A percentile compares a stretch with the other conserved stretches of the same genome.
phyloP scores from a whole-genome alignment of 2,888 invertebrate species.

The Gastrophysa polygoni region DNA sequence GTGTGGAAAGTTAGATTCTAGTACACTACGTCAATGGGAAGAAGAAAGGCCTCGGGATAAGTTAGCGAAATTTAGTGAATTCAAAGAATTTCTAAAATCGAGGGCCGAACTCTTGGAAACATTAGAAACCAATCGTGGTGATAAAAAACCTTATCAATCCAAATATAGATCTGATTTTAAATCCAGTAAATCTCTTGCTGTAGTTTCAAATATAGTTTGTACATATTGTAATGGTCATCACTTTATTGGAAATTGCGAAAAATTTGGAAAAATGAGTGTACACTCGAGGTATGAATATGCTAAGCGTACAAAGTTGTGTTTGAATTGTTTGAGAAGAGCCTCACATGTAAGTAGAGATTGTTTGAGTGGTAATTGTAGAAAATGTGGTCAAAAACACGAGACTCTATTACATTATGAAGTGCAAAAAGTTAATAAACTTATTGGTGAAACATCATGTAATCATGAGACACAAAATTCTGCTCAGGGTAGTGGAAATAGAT shows the following conservation, averaged over 20 bases:
- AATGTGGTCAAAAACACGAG: constrained; percentile 3
- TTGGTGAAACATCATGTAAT: neutral
- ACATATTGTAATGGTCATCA: constrained; percentile 1
- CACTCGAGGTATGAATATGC: constrained; percentile 9
- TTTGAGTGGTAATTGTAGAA: neutral
- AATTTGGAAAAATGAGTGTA: constrained; percentile 7
- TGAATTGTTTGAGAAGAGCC: constrained; percentile 7
- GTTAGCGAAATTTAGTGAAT: neutral
- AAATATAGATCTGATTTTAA: neutral
- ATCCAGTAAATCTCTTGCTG: neutral
- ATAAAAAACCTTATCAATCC: neutral
- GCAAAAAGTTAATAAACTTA: neutral
- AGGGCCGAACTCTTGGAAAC: constrained; percentile 12
- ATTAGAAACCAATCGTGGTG: constrained; percentile 5
- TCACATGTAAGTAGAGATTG: constrained; percentile 1
- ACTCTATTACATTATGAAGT: constrained; percentile 4
- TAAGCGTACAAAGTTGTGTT: neutral
- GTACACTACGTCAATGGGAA: constrained; percentile 15
- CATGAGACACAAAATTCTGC: neutral
- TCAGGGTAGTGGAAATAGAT: neutral
- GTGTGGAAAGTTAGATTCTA: constrained; percentile 15
- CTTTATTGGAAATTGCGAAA: constrained; percentile 3
- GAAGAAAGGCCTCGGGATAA: constrained; percentile 9
- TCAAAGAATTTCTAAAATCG: constrained; percentile 9
- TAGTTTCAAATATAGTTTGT: neutral